phyloP scores from a whole-genome alignment of 2,888 invertebrate species.

The Lasioglossum morio region DNA sequence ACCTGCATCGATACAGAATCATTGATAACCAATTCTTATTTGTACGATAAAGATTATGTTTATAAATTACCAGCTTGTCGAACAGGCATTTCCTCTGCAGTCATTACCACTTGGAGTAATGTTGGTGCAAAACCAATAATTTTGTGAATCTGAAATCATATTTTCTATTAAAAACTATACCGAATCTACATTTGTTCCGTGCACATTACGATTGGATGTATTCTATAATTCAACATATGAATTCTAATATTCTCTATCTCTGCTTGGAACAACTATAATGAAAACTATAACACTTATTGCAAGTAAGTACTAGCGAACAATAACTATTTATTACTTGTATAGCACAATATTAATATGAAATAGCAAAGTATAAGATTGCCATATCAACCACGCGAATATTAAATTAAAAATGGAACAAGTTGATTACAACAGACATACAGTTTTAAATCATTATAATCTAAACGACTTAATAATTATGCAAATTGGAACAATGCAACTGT shows the following conservation, averaged over 20 bases:
- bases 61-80: constrained; percentile 92
- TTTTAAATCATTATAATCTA: neutral
- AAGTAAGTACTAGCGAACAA: neutral
- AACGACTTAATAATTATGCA: constrained; percentile 16
- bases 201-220: neutral
- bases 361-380: neutral
- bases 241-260: neutral
- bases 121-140: constrained; percentile 98
- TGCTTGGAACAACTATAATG: neutral
- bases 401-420: neutral
- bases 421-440: too few species aligned
- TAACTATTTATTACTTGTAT: neutral
- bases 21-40: constrained; percentile 22
- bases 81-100: constrained; percentile 94
- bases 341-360: neutral
- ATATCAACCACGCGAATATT: neutral
- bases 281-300: neutral
- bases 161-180: neutral
- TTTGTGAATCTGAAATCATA: constrained; percentile 90
- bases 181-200: neutral
- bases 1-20: constrained; percentile 82
- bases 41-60: neutral
- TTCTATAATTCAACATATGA: neutral
- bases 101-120: constrained; percentile 97
- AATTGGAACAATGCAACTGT: constrained; percentile 15